Percentiles rank a stretch among this genome's conserved stretches.
phyloP scores from a whole-genome alignment of 2,797 vertebrate genomes.

The Picus viridis region DNA sequence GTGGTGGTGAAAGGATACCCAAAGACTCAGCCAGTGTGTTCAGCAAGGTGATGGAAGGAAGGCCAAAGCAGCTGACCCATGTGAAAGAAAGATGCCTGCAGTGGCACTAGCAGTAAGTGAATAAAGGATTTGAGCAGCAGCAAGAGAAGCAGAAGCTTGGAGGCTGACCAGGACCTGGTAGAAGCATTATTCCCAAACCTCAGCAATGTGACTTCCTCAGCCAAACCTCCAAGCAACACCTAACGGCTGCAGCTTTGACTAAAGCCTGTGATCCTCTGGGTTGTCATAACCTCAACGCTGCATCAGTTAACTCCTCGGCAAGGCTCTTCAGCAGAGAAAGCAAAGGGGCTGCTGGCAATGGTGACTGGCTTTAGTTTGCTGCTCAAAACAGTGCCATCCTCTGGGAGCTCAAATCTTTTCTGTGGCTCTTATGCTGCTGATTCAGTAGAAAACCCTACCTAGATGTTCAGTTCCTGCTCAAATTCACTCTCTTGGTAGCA shows the following conservation, averaged over 20 bases:
- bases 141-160: not conserved
- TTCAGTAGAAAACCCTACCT: not conserved
- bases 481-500: not conserved
- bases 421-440: not conserved
- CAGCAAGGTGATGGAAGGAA: not conserved
- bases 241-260: not conserved
- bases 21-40: not conserved
- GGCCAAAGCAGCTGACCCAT: not conserved
- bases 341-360: not conserved
- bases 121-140: not conserved
- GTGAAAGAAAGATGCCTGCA: not conserved
- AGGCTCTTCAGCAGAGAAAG: not conserved
- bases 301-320: not conserved
- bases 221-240: not conserved
- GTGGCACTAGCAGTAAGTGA: not conserved
- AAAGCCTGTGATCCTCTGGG: not conserved
- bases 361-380: not conserved
- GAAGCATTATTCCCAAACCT: not conserved
- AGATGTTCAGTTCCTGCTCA: not conserved
- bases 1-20: not conserved
- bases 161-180: not conserved
- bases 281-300: not conserved
- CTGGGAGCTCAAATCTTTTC: not conserved
- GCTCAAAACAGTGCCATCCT: not conserved
- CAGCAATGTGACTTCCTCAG: not conserved